Evolutionary conservation across 2,888 invertebrate genomes (phyloP), one percentile per base, ranked within the genome.

Genomic region (Junonia oenone): DNA sequence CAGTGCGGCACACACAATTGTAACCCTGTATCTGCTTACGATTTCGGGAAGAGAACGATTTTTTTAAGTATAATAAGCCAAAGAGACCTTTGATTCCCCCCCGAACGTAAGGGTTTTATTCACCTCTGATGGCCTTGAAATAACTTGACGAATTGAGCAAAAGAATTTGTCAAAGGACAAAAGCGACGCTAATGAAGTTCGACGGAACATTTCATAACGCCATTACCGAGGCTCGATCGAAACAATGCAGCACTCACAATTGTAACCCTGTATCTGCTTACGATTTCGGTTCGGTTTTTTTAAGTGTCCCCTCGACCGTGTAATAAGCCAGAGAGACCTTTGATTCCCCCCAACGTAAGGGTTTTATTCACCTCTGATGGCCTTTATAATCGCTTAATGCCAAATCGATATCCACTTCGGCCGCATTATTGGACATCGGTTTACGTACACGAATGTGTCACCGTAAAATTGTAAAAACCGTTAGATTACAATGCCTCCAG

Each of bases 251-350:
- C 76, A 75, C 76, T 79, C 70, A 67, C 78, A 80, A 80, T 79
- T 78, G 75, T 74, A 9, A 19, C 13, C 19, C 64, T 61, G 64
- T 64, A 61, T 62, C 63, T 63, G 63, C 68, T 68, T 68, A 64
- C 66, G 57, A 59, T 61, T 38, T 47, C 58, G 51, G 58, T 57
- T 54, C 67, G 68, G 62, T 70, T 75, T 77, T 73, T 73, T 70
- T 60, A 60, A 59, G 58, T 45, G 67, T 68, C 68, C 67, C 57
- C 38, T 69, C 70, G 65, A 72, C 75, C 78, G 75, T 75, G 73
- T 83, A 86, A 86, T 84, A 85, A 85, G 83, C 78, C 81, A 81
- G 79, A 84, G 81, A 82, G 80, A 77, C 70, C 76, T 81, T 84
- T 83, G 81, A 83, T 82, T 83, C 72, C 73, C 74, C 74, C 78